Evolutionary conservation across 2,113 vertebrate species (phyloP), one percentile per base, ranked within the genome.

Genomic region (Gracilinanus agilis): DNA sequence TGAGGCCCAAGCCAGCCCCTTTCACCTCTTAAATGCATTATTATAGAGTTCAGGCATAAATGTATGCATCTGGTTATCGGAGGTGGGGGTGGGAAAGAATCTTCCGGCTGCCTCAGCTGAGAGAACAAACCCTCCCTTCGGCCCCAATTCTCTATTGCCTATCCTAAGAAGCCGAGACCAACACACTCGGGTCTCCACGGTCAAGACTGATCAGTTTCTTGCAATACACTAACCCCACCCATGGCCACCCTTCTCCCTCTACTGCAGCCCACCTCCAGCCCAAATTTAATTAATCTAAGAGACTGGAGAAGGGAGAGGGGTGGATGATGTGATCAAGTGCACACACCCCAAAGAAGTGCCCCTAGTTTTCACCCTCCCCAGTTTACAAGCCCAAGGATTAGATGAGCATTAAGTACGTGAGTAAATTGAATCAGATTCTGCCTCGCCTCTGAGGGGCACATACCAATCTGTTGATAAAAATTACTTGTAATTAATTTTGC

Each of bases 321-420:
- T 25, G 21, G 96, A 96, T 97, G 97, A 96, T 91, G 91, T 96
- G 95, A 93, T 97, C 96, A 97, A 92, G 56, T 25, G 90, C 92
- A 93, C 96, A 92, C 95, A 97, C 97, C 97, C 94, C 95, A 93
- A 89, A 96, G 95, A 96, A 97, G 88, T 93, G 90, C 54, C 67
- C 67, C n/a, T 40, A 83, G 21, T 83, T 83, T 83, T 83, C n/a
- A 83, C 34, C 58, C 55, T 3, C 23, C 55, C 67, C 19, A 83
- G n/a, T 83, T 98, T 97, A 94, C 49, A 49, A 49, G 94, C 92
- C 25, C 12, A 44, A 95, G 93, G 96, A 83, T 97, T 97, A 95
- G 95, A 95, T 89, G 92, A 96, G 95, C 92, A 95, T 98, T 97
- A 98, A 91, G 96, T 95, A 98, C 97, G 97, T 97, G 98, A 97